Conservation (phyloP, 2,888 invertebrate genomes). For the Phyto melanocephala region DNA sequence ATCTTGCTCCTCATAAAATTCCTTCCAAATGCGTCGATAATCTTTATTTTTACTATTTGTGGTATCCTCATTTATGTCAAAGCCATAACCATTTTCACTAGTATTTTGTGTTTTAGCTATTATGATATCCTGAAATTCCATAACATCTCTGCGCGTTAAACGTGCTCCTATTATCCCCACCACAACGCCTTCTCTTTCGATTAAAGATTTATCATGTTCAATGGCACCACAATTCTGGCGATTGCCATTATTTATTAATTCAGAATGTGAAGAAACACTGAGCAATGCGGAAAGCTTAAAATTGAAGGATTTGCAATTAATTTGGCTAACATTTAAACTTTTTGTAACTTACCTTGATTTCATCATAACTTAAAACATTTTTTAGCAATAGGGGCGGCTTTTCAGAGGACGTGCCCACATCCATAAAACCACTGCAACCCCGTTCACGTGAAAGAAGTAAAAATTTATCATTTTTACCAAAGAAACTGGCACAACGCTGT, state of each 20-base stretch:
- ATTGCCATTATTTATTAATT: constrained; percentile 81
- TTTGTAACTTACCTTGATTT: constrained; percentile 79
- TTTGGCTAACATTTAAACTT: background rate
- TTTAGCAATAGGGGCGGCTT: constrained; percentile 79
- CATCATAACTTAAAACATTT: constrained; percentile 81
- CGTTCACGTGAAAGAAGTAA: constrained; percentile 77
- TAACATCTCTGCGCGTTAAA: constrained; percentile 78
- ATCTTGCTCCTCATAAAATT: constrained; percentile 71
- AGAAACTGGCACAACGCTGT: constrained; percentile 81
- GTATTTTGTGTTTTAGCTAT: constrained; percentile 80
- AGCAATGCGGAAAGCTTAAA: constrained; percentile 80
- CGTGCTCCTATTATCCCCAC: constrained; percentile 80
- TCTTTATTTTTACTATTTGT: constrained; percentile 65
- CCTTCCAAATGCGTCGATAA: constrained; percentile 72
- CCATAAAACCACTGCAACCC: constrained; percentile 80
- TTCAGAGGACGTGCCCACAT: constrained; percentile 80
- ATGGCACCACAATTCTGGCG: constrained; percentile 80
- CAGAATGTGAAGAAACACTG: constrained; percentile 81
- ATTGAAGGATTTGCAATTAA: background rate
- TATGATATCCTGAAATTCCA: constrained; percentile 81
- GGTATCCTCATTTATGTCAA: constrained; percentile 12
- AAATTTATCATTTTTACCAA: constrained; percentile 78
- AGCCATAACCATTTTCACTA: constrained; percentile 79
- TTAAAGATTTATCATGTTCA: constrained; percentile 73
- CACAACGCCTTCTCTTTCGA: constrained; percentile 80